phyloP scores from a whole-genome alignment of 35 echinoderm and acorn worm genomes.

The Apostichopus japonicus region DNA sequence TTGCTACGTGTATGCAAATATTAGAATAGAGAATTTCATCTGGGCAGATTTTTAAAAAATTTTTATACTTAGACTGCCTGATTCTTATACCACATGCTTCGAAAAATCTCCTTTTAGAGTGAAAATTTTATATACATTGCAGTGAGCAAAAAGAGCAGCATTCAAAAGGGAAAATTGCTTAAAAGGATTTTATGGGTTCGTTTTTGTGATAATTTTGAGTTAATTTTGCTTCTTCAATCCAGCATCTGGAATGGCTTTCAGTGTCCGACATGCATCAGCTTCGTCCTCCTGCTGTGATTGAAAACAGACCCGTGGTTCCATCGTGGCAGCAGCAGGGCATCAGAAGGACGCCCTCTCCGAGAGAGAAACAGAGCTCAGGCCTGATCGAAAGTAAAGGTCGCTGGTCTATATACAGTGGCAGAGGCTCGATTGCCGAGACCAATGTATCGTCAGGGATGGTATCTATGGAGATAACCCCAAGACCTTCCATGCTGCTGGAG shows the following conservation, averaged over 20 bases:
- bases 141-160: too few relatives aligned
- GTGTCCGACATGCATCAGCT: slow-evolving; percentile 76
- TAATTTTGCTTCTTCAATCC: background rate
- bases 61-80: too few relatives aligned
- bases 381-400: slow-evolving; percentile 65
- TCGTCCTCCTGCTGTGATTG: slow-evolving; percentile 12
- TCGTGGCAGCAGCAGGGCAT: background rate
- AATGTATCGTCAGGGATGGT: slow-evolving; percentile 51
- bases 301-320: background rate
- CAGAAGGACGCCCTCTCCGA: background rate
- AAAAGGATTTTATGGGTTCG: too few relatives aligned
- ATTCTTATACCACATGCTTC: too few relatives aligned
- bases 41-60: too few relatives aligned
- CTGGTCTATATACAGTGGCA: slow-evolving; percentile 81
- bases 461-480: slow-evolving; percentile 42
- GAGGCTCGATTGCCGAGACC: slow-evolving; percentile 62
- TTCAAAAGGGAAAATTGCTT: too few relatives aligned
- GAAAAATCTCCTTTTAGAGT: too few relatives aligned
- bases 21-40: too few relatives aligned
- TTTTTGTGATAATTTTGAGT: background rate
- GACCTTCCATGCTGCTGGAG: slow-evolving; percentile 42
- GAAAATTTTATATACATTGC: too few relatives aligned
- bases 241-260: slow-evolving; percentile 87
- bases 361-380: background rate
- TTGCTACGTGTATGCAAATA: too few relatives aligned